Evolutionary conservation across 1,140 invertebrate genomes (phyloP), one percentile per base, ranked within the genome.

Genomic region (Lanistes nyassanus): DNA sequence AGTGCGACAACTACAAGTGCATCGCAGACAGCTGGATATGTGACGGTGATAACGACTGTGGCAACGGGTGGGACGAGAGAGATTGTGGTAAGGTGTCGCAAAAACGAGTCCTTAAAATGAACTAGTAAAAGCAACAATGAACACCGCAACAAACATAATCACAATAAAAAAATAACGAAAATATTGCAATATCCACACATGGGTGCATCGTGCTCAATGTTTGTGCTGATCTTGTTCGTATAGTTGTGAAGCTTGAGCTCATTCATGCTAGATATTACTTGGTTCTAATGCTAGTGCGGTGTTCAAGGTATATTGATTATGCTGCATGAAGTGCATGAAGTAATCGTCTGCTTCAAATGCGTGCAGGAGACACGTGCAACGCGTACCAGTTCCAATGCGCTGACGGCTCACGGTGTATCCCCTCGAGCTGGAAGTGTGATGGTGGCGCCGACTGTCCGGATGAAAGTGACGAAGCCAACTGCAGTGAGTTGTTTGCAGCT

Each of bases 61-160:
- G 67, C n/a, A 82, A 83, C 66, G 94, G 94, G 85, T 70, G 42
- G 26, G 80, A 81, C 47, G 78, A 79, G 39, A 56, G 55, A 3
- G 75, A 78, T 36, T 78, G 80, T 65, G 73, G 74, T 70, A 65
- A 65, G 68, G 62, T 64, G 58, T 11, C 19, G 42, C 9, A 47
- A 16, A 16, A 47, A 47, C 42, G 42, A 47, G 11, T 5, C 58
- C 9, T 60, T 4, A 4, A 11, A 60, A 29, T 3, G 58, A 29
- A 26, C 23, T 1, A 34, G 3, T 34, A 60, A 26, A 26, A n/a
- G n/a, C n/a, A n/a, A n/a, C n/a, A n/a, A n/a, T n/a, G n/a, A n/a
- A n/a, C n/a, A n/a, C n/a, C n/a, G n/a, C n/a, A n/a, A n/a, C n/a
- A n/a, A n/a, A n/a, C n/a, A n/a, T n/a, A n/a, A n/a, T n/a, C n/a